Evolutionary conservation across 2,888 invertebrate genomes (phyloP).

Genomic region (Eristalis pertinax): DNA sequence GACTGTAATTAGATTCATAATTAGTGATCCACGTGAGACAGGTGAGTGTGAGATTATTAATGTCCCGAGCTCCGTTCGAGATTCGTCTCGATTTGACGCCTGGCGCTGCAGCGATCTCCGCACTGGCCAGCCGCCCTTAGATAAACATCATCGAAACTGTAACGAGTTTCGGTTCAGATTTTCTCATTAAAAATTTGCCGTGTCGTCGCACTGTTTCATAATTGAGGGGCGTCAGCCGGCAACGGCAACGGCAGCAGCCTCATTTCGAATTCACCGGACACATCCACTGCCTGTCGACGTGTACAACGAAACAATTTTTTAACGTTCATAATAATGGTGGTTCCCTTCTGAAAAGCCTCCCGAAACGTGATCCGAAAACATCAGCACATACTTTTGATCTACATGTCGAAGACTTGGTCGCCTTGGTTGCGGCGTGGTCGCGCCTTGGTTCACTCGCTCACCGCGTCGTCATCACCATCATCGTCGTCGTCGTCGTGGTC

Average conservation of each 20-base stretch:
- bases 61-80: neutral
- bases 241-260: neutral
- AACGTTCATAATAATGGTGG: slow-evolving; percentile 49
- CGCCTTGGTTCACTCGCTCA: neutral
- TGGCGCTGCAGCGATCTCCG: slow-evolving; percentile 39
- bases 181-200: slow-evolving; percentile 44
- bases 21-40: slow-evolving; percentile 48
- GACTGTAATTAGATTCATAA: slow-evolving; percentile 65
- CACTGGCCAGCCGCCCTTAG: neutral
- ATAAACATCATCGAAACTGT: slow-evolving; percentile 20
- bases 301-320: slow-evolving; percentile 29
- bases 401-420: slow-evolving; percentile 34
- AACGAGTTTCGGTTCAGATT: slow-evolving; percentile 32
- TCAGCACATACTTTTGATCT: slow-evolving; percentile 39
- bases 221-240: slow-evolving; percentile 8
- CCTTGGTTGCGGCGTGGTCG: neutral
- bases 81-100: slow-evolving; percentile 33
- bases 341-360: neutral
- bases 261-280: slow-evolving; percentile 35
- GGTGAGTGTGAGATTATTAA: slow-evolving; percentile 48
- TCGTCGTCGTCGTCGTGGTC: no score
- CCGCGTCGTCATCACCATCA: neutral
- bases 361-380: slow-evolving; percentile 52
- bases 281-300: slow-evolving; percentile 10
- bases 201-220: slow-evolving; percentile 10